Base-by-base conservation (phyloP, 2,888 invertebrate genomes). In the Exephanes ischioxanthus region DNA sequence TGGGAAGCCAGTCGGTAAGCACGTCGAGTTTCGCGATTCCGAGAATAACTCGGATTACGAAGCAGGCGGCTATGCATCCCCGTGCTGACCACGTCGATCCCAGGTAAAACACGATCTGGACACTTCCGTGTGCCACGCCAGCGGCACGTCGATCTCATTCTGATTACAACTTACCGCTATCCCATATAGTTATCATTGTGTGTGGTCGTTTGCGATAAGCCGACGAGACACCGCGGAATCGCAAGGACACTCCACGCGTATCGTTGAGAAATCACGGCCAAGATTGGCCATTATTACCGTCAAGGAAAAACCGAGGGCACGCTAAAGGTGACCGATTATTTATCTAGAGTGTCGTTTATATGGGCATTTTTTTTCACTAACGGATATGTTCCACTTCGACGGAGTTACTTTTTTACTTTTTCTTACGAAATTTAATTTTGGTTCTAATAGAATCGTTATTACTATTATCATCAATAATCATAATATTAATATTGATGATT, bases 41-140 rank as follows among this genome's bases (percentile, higher is more conserved):
- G 51, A 75, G 80, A 80, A 84, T 84, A 72, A 66, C 84, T 84
- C 84, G 76, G 80, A 80, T 84, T 84, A 80, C 84, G 61, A 63
- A 33, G 30, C 37, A 48, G 45, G 71, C 48, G 51, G 70, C 53
- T 41, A 22, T 68, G 55, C 33, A 80, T 55, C 67, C 55, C 41
- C 48, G 71, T 77, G 84, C 84, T 80, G 84, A 77, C 84, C 30
- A 77, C 71, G 77, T 71, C 67, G 72, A 80, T 84, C 80, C 80
- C 76, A 80, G 80, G 76, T 80, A 80, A 80, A 84, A 84, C 84
- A 84, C 84, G 77, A 84, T 76, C 67, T 72, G 66, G 67, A 26
- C 72, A 58, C 80, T 84, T 84, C 80, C 84, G 84, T 80, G 77
- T 80, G 80, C 71, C 22, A 48, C 70, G 71, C 58, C n/a, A 80